Percentiles rank a stretch among this genome's conserved stretches.
Evolutionary conservation across 2,888 invertebrate genomes (phyloP).

Genomic region (Salpingus planirostris): DNA sequence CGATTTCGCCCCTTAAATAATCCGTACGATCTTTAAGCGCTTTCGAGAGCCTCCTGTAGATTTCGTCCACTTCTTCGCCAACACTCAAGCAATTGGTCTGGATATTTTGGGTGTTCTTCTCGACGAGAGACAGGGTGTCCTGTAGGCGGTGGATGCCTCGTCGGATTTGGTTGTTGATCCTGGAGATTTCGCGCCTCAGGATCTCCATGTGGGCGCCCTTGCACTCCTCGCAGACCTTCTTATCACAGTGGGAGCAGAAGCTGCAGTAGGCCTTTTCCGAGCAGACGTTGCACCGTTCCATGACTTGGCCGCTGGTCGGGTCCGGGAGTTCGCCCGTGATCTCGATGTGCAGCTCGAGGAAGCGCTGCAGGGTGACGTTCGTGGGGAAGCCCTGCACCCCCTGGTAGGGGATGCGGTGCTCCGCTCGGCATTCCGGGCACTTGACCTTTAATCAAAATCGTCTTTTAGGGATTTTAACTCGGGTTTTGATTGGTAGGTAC

Average conservation of each 20-base stretch:
- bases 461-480: too few relatives aligned
- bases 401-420: slow-evolving; percentile 92
- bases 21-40: slow-evolving; percentile 86
- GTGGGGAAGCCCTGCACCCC: slow-evolving; percentile 92
- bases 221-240: slow-evolving; percentile 94
- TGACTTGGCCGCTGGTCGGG: slow-evolving; percentile 82
- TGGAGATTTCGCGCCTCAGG: slow-evolving; percentile 56
- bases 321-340: slow-evolving; percentile 87
- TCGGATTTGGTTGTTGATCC: slow-evolving; percentile 51
- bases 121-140: slow-evolving; percentile 74
- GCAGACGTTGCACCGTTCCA: slow-evolving; percentile 90
- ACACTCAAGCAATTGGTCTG: slow-evolving; percentile 86
- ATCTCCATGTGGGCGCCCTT: slow-evolving; percentile 95
- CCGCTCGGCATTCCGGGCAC: slow-evolving; percentile 96
- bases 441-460: slow-evolving; percentile 80
- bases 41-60: slow-evolving; percentile 76
- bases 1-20: slow-evolving; percentile 79
- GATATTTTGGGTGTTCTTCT: slow-evolving; percentile 80
- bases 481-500: slow-evolving; percentile 42
- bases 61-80: slow-evolving; percentile 89
- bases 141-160: slow-evolving; percentile 82
- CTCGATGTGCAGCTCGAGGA: slow-evolving; percentile 88
- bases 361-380: slow-evolving; percentile 90
- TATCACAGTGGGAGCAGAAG: slow-evolving; percentile 91
- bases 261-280: slow-evolving; percentile 85